Evolutionary conservation across 2,113 vertebrate genomes (phyloP), one percentile per base, ranked within the genome.

Genomic region (Rallus limicola): DNA sequence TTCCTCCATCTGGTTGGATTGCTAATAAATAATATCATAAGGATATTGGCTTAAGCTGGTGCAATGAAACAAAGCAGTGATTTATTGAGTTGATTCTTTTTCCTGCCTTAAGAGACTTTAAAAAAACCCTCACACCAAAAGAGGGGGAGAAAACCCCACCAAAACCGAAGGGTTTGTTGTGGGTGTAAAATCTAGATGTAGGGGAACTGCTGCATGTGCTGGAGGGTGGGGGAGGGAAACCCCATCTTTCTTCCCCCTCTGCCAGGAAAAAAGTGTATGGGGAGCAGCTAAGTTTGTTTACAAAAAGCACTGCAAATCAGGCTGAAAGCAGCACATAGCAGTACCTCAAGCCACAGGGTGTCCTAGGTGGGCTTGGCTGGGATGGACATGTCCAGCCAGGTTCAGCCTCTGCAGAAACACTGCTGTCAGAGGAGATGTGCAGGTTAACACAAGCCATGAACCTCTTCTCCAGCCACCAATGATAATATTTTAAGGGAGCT

Each of bases 11-110:
- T 88, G 88, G 31, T 20, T 75, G 69, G 69, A 72, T 84, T 12
- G 5, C 79, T 92, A 94, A 88, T 89, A 89, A 82, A 92, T 64
- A 90, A 56, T 86, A 90, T 92, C 72, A 65, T 53, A 82, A 76
- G 56, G 80, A 93, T 78, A 70, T 59, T 77, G 52, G 81, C 68
- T 93, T 68, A 88, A 91, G 52, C 44, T 33, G 71, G 23, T 64
- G 56, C 60, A 29, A 44, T 60, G 68, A 84, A 92, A 75, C 21
- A 83, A 75, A 90, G 62, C 38, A 71, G 48, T 69, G 65, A 65
- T 81, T 92, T 92, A 88, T 50, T 52, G 50, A 80, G 28, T 53
- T 71, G 29, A 63, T 91, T 81, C 42, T 83, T 94, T 90, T 62
- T 48, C 10, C 33, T 90, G 42, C 24, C 24, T 48, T 69, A 44